Percentiles rank a stretch among this genome's conserved stretches.
Evolutionary conservation across 2,797 vertebrate genomes (phyloP).

Genomic region (Smutsia gigantea): DNA sequence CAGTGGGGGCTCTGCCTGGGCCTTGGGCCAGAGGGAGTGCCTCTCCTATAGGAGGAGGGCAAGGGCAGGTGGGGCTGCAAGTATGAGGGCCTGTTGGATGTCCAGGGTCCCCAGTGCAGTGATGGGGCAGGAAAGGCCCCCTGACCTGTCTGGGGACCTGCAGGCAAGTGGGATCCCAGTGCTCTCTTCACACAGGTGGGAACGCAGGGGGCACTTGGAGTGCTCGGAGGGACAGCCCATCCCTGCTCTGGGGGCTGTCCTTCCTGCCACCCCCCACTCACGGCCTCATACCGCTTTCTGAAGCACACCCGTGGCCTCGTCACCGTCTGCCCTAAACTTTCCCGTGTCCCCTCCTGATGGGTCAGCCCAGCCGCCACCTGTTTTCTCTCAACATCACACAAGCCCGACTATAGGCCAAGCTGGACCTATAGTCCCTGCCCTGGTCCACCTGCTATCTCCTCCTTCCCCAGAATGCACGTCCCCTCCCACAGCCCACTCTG

Average conservation of each 20-base stretch:
- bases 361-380: neutral
- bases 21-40: fast-evolving
- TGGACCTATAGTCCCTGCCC: neutral
- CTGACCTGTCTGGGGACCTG: neutral
- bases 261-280: neutral
- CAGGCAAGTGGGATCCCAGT: neutral
- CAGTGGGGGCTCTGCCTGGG: neutral
- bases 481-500: neutral
- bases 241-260: neutral
- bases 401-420: neutral
- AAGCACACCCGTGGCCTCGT: neutral
- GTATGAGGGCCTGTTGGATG: neutral
- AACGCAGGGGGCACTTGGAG: neutral
- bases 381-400: neutral
- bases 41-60: neutral
- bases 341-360: neutral
- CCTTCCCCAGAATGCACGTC: fast-evolving
- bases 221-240: neutral
- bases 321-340: neutral
- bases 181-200: neutral
- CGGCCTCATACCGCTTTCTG: neutral
- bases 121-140: too few species aligned
- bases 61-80: neutral
- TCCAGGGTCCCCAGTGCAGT: neutral
- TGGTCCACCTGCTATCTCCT: neutral